Evolutionary conservation across 1,140 invertebrate species (phyloP), one percentile per base, ranked within the genome.

Genomic region (Hycleus phaleratus): DNA sequence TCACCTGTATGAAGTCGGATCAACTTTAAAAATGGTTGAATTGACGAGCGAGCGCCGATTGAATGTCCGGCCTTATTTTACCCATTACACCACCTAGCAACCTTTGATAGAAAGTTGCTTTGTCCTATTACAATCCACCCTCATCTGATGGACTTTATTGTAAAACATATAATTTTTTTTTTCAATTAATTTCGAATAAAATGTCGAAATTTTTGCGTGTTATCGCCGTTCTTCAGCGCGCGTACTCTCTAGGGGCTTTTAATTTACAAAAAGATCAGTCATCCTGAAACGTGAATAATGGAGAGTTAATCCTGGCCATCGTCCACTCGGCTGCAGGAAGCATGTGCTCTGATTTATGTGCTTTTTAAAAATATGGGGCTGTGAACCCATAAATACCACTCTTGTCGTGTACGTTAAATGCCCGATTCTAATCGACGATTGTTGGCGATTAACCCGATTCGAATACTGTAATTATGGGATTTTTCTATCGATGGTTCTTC

Each of bases 221-320:
- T 53, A 53, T 53, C 51, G 42, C 43, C 38, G n/a, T 45, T 53
- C 46, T 45, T 53, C 51, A 53, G 32, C 32, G 32, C 18, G 18
- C 18, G 18, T 18, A 18, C 12, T 44, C 50, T 40, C 43, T 40
- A 44, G 45, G 45, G 49, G 50, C 51, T 53, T 53, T 53, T 53
- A 53, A 53, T 53, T 53, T 24, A 46, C 46, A 46, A 53, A 32
- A 53, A 53, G 51, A 53, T 53, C 51, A 53, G 43, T 53, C 51
- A 53, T 53, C 51, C 51, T 25, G 51, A 53, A 53, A 53, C 51
- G 59, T 60, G 62, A 66, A 66, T 64, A 66, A 66, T 66, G 63
- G 65, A 59, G 62, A 64, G 65, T 66, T 66, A 64, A 66, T 66
- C 62, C 65, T 60, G 49, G 55, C 63, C 63, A 62, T 60, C 57